These are phyloP conservation scores for Labroides dimidiatus DNA, from an alignment of 2,797 vertebrate species.

Conservation along the genomic window DNA sequence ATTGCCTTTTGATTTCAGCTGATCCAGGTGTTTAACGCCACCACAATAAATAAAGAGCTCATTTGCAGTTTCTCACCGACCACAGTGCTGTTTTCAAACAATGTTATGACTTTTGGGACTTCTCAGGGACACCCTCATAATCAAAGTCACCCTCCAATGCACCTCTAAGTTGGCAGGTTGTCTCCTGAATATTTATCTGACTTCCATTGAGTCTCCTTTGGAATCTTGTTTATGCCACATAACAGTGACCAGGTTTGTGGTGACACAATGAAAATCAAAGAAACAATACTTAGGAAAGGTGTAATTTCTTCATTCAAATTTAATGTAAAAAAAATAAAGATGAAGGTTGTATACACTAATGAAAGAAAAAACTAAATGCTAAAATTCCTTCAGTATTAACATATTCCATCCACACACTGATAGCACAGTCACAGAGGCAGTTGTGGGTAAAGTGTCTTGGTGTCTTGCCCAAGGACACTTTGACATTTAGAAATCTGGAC, in stretches of 20 bases:
- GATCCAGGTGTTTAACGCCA: constrained; percentile 14
- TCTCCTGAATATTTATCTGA: constrained; percentile 40
- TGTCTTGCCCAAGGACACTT: too few species aligned
- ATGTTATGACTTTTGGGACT: constrained; percentile 35
- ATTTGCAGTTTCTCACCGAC: constrained; percentile 26
- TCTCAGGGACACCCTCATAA: constrained; percentile 45
- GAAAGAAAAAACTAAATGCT: too few species aligned
- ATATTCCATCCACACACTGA: too few species aligned
- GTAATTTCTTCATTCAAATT: too few species aligned
- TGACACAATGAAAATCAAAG: not conserved
- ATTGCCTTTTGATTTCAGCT: constrained; percentile 1
- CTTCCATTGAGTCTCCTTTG: constrained; percentile 16
- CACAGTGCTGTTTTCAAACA: constrained; percentile 3
- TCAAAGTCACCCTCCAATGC: constrained; percentile 38
- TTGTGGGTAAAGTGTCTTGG: too few species aligned
- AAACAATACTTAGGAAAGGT: not conserved
- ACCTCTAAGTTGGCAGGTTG: constrained; percentile 36
- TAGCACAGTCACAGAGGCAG: too few species aligned
- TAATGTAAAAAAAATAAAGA: too few species aligned
- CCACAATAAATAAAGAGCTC: constrained; percentile 32
- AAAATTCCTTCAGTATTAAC: too few species aligned
- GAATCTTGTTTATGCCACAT: not conserved
- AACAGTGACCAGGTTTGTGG: not conserved
- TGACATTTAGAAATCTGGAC: too few species aligned
- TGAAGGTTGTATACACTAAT: too few species aligned